Conservation (phyloP, 2,888 invertebrate species). For the Drosophila prostipennis region DNA sequence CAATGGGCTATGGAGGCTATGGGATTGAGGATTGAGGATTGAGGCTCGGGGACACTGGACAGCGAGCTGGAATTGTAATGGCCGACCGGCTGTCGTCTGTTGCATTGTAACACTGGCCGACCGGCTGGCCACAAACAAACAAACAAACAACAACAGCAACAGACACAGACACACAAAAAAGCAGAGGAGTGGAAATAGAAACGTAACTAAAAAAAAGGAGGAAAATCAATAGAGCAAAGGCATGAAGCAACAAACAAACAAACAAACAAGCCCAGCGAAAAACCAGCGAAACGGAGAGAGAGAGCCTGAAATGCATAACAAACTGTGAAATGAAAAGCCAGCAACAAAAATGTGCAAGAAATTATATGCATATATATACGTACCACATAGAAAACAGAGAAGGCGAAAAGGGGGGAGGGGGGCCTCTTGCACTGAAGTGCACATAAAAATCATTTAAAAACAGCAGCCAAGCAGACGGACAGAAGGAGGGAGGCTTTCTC, state of each 20-base stretch:
- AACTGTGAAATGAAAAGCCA: slow-evolving; percentile 54
- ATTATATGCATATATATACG: slow-evolving; percentile 61
- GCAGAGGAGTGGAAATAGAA: slow-evolving; percentile 55
- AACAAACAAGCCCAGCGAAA: slow-evolving; percentile 23
- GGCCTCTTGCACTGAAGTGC: slow-evolving; percentile 63
- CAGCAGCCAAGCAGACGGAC: slow-evolving; percentile 55
- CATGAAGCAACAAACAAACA: slow-evolving; percentile 53
- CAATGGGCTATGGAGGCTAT: not conserved
- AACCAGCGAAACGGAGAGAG: slow-evolving; percentile 15
- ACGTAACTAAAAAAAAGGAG: slow-evolving; percentile 26
- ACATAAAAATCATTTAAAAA: slow-evolving; percentile 79
- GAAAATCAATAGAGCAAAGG: slow-evolving; percentile 73
- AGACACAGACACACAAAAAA: slow-evolving; percentile 31
- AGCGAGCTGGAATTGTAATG: slow-evolving; percentile 40
- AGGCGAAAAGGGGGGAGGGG: too few species aligned
- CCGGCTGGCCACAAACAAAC: slow-evolving; percentile 66
- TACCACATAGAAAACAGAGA: slow-evolving; percentile 15
- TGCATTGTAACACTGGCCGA: slow-evolving; percentile 80
- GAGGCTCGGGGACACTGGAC: slow-evolving; percentile 10
- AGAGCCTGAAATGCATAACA: slow-evolving; percentile 50
- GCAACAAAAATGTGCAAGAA: slow-evolving; percentile 48
- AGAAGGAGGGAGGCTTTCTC: slow-evolving; percentile 16
- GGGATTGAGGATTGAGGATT: too few species aligned
- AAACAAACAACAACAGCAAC: slow-evolving; percentile 22
- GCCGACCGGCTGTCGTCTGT: slow-evolving; percentile 62